These are phyloP conservation scores for Bombylius major DNA, from an alignment of 2,888 invertebrate genomes.

Conservation along the genomic window DNA sequence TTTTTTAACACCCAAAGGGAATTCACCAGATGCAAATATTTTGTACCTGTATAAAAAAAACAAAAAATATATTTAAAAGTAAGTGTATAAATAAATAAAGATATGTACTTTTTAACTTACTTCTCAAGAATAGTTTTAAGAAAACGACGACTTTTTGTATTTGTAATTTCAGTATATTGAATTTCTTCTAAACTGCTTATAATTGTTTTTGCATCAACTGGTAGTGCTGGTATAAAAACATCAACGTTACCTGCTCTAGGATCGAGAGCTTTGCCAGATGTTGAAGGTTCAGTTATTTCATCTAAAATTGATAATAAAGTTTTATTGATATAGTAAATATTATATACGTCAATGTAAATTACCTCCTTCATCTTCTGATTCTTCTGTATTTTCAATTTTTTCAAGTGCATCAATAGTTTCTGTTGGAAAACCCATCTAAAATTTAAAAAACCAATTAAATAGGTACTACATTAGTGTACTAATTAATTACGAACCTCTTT, in stretches of 20 bases:
- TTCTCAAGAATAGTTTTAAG: slow-evolving; percentile 41
- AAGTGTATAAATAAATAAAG: too few relatives aligned
- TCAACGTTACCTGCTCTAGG: slow-evolving; percentile 71
- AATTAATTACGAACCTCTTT: slow-evolving; percentile 38
- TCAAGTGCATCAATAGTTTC: slow-evolving; percentile 54
- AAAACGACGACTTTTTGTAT: slow-evolving; percentile 43
- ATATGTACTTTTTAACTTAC: slow-evolving; percentile 28
- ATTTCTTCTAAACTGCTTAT: slow-evolving; percentile 41
- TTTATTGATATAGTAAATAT: background rate
- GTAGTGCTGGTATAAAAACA: slow-evolving; percentile 55
- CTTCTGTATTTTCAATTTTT: slow-evolving; percentile 31
- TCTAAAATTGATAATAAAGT: background rate
- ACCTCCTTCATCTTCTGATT: slow-evolving; percentile 17
- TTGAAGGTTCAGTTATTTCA: background rate
- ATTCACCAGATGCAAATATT: slow-evolving; percentile 45
- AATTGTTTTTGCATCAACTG: slow-evolving; percentile 47
- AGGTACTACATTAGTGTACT: background rate
- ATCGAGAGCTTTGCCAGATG: slow-evolving; percentile 39
- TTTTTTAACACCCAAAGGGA: slow-evolving; percentile 52
- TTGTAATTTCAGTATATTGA: slow-evolving; percentile 39
- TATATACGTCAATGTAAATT: background rate
- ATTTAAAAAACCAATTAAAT: background rate
- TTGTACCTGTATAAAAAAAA: slow-evolving; percentile 40
- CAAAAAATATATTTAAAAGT: slow-evolving; percentile 4
- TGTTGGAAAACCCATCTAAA: slow-evolving; percentile 58